Conservation (phyloP, 2,888 invertebrate species). For the Spicauda simplicius region DNA sequence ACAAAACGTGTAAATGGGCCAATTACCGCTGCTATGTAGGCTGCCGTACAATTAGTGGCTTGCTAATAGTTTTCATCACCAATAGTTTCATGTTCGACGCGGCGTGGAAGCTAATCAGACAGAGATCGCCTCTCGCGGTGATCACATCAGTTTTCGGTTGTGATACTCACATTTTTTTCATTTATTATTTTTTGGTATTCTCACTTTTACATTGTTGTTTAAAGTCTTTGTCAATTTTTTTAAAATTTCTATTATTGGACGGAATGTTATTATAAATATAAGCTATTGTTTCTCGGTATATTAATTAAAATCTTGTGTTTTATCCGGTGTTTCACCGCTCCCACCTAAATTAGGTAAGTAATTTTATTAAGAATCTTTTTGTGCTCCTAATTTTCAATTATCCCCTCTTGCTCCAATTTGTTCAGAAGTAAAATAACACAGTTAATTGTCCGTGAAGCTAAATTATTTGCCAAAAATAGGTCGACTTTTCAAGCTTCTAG, state of each 20-base stretch:
- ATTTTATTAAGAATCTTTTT: conserved; percentile 14
- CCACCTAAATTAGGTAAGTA: conserved; percentile 29
- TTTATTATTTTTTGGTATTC: neutral
- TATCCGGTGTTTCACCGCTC: conserved; percentile 17
- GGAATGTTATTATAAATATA: neutral
- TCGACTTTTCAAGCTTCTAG: conserved; percentile 59
- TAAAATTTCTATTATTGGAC: neutral
- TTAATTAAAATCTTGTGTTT: conserved; percentile 5
- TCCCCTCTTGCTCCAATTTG: conserved; percentile 12
- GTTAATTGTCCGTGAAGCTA: conserved; percentile 23
- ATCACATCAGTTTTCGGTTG: conserved; percentile 54
- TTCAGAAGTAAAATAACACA: conserved; percentile 16
- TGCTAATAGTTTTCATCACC: conserved; percentile 84
- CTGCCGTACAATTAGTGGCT: conserved; percentile 80
- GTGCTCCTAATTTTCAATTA: conserved; percentile 15
- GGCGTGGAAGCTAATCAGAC: conserved; percentile 68
- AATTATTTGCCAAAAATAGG: conserved; percentile 59
- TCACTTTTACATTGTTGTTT: neutral
- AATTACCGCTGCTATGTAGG: conserved; percentile 83
- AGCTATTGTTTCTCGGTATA: neutral
- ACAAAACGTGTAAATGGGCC: conserved; percentile 84
- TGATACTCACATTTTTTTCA: conserved; percentile 12
- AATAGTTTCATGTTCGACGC: conserved; percentile 67
- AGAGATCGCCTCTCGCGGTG: conserved; percentile 68
- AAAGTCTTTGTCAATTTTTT: neutral